Evolutionary conservation across 1,140 invertebrate genomes (phyloP), one percentile per base, ranked within the genome.

Genomic region (Coenobita brevimanus): DNA sequence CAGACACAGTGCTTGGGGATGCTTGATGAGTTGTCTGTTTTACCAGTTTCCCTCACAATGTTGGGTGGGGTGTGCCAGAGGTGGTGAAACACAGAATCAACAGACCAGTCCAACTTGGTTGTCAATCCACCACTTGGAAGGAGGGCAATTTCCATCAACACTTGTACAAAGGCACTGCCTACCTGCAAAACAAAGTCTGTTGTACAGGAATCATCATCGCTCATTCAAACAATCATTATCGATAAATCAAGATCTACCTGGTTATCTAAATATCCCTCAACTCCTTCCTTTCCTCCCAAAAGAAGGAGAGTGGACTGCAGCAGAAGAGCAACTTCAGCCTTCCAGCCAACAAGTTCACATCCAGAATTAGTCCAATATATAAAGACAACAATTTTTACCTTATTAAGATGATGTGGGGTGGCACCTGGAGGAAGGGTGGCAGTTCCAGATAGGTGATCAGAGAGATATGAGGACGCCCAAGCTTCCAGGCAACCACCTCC

Each of bases 401-500:
- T 87, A 1, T 60, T 3, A 3, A 87, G 36, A 38, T 87, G 85
- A 24, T 87, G 43, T 69, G 64, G 62, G 0, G 85, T n/a, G 17
- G 62, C 67, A 50, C 57, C 76, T 27, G 33, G 33, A 3, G 57
- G 27, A 21, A 27, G 30, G 24, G 46, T 73, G 13, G 38, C 38
- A 36, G 71, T 81, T 27, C 30, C 57, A n/a, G 33, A 80, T 15
- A 87, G 27, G 24, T 73, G 30, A 30, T 60, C 43, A 15, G 13
- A 69, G 46, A 87, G 43, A 15, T 41, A 10, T 6, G 33, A 71
- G 8, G 85, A 75, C 17, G 50, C 21, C 85, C 85, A 87, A 8
- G 85, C 67, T 60, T 87, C 85, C 17, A 87, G 46, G 41, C 85
- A 87, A 27, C 85, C 85, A 24, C 85, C 85, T n/a, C 85, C 85